A percentile compares a stretch with the other conserved stretches of the same genome.
These are phyloP conservation scores for Dromiciops gliroides DNA, from an alignment of 2,113 vertebrate genomes.

Conservation along the genomic window DNA sequence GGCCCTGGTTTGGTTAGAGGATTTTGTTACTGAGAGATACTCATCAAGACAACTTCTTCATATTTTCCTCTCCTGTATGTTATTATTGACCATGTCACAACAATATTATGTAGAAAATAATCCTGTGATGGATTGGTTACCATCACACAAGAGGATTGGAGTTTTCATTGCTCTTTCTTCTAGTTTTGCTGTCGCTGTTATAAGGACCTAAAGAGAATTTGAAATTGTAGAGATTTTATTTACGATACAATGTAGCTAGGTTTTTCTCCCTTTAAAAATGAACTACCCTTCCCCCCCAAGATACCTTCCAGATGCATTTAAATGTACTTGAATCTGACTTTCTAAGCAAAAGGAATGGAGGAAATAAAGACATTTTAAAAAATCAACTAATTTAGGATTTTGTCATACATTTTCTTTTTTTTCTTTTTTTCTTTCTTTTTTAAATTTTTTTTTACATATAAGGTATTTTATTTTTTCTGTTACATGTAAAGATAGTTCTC, in stretches of 20 bases:
- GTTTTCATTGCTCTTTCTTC: slow-evolving; percentile 25
- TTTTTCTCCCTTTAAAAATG: slow-evolving; percentile 28
- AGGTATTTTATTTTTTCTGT: no score
- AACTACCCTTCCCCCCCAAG: background rate
- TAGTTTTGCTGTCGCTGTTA: slow-evolving; percentile 2
- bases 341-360: slow-evolving; percentile 47
- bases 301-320: slow-evolving; percentile 29
- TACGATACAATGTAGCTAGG: slow-evolving; percentile 25
- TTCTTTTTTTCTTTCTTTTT: no score
- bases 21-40: slow-evolving; percentile 7
- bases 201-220: slow-evolving; percentile 53
- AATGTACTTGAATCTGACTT: slow-evolving; percentile 30
- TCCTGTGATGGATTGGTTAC: background rate
- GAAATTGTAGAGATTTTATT: slow-evolving; percentile 60
- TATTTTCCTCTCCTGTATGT: slow-evolving; percentile 1
- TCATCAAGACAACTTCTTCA: background rate
- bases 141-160: background rate
- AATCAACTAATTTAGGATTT: slow-evolving; percentile 13
- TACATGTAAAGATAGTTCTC: no score
- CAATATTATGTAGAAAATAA: slow-evolving; percentile 2
- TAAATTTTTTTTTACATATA: no score
- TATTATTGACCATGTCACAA: background rate
- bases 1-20: background rate
- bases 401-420: slow-evolving; percentile 35
- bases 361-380: slow-evolving; percentile 37